Conservation (phyloP, 2,113 vertebrate genomes). For the Egretta garzetta region DNA sequence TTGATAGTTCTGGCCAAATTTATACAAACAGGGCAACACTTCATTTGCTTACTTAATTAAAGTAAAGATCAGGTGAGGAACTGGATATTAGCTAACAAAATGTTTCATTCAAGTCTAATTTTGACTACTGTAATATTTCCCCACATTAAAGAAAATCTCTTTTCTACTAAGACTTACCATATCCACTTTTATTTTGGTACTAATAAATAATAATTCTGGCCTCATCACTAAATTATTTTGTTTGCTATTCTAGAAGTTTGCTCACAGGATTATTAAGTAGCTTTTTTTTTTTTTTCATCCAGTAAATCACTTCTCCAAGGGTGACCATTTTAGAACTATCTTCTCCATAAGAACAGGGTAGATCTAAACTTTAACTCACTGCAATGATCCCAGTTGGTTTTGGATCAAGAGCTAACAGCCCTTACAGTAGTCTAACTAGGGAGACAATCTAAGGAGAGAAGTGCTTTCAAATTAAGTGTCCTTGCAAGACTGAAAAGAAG, state of each 20-base stretch:
- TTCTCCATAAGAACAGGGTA: background rate
- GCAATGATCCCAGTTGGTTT: background rate
- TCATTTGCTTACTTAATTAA: background rate
- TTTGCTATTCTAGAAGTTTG: background rate
- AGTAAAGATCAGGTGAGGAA: background rate
- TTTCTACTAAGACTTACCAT: background rate
- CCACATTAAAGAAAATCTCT: background rate
- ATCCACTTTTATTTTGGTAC: background rate
- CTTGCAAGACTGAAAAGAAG: background rate
- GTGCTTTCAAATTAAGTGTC: background rate
- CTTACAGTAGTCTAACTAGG: background rate
- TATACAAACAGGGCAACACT: background rate
- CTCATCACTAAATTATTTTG: background rate
- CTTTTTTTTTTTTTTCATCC: background rate
- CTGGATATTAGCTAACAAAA: background rate
- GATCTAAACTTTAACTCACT: background rate
- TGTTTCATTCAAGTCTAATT: background rate
- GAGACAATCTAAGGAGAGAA: background rate
- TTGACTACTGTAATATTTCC: background rate
- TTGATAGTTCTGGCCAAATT: background rate
- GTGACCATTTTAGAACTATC: conserved; percentile 9
- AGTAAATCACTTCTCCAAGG: background rate
- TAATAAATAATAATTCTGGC: background rate
- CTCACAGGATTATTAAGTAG: background rate
- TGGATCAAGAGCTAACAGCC: background rate